Conservation (phyloP, 2,113 vertebrate species). For the Elgaria multicarinata region DNA sequence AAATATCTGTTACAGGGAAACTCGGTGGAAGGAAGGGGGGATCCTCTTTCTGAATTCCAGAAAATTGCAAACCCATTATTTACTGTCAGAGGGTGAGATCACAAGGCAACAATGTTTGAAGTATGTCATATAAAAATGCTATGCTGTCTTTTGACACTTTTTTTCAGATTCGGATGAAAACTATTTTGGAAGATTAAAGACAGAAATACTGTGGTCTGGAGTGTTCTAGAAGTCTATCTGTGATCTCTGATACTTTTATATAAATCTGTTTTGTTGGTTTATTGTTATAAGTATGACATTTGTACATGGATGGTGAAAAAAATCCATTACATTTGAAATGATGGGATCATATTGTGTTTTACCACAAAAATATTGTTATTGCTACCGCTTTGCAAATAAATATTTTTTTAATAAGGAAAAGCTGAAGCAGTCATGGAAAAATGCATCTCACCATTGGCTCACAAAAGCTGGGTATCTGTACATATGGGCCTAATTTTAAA, state of each 20-base stretch:
- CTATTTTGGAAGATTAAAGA: constrained; percentile 22
- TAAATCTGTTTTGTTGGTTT: constrained; percentile 1
- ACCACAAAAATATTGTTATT: constrained; percentile 34
- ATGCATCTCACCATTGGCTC: constrained; percentile 16
- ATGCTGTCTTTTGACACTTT: neutral
- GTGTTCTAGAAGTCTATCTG: accelerated
- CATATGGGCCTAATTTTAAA: constrained; percentile 33
- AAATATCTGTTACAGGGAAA: constrained; percentile 19
- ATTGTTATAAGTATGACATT: constrained; percentile 26
- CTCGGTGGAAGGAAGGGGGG: neutral
- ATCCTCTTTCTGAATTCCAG: constrained; percentile 13
- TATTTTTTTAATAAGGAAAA: constrained; percentile 41
- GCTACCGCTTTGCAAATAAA: constrained; percentile 38
- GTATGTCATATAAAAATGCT: constrained; percentile 14
- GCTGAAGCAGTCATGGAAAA: constrained; percentile 30
- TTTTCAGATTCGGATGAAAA: neutral
- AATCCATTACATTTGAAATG: constrained; percentile 18
- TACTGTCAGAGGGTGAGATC: neutral
- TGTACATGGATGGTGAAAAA: neutral
- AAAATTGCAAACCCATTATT: constrained; percentile 25
- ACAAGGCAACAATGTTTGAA: constrained; percentile 1
- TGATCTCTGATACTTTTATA: neutral
- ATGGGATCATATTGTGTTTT: constrained; percentile 16
- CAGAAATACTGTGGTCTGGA: neutral
- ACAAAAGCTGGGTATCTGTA: constrained; percentile 24